A percentile compares a stretch with the other conserved stretches of the same genome.
Evolutionary conservation across 2,113 vertebrate species (phyloP).

Genomic region (Pachypanchax playfairii): DNA sequence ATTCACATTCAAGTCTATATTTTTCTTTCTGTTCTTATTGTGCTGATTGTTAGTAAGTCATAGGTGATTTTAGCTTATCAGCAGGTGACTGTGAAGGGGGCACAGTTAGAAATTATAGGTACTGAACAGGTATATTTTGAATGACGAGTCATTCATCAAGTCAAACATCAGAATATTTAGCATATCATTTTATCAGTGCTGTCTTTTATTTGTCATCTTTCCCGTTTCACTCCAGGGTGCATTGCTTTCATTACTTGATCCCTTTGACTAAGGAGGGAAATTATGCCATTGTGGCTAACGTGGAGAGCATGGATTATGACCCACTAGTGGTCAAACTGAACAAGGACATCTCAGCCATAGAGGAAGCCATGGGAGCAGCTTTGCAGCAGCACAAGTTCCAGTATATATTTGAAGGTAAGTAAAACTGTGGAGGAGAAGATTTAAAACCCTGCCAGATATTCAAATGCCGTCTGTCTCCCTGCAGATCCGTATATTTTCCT

Average conservation of each 20-base stretch:
- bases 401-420: conserved; percentile 96
- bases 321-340: conserved; percentile 95
- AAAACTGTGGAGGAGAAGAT: neutral
- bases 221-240: conserved; percentile 81
- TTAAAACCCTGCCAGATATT: too few species aligned
- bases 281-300: conserved; percentile 97
- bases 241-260: conserved; percentile 98
- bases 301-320: conserved; percentile 99
- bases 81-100: neutral
- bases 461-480: too few species aligned
- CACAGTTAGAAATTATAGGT: neutral
- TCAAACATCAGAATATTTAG: neutral
- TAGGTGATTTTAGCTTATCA: conserved; percentile 2
- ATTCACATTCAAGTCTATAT: neutral
- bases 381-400: conserved; percentile 99
- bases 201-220: too few species aligned
- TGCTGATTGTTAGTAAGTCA: neutral
- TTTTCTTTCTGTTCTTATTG: neutral
- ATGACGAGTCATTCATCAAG: neutral
- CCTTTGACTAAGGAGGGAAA: conserved; percentile 96
- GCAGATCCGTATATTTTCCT: neutral
- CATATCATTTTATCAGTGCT: conserved; percentile 11
- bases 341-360: conserved; percentile 96
- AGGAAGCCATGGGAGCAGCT: conserved; percentile 93
- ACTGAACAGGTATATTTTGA: neutral